Base-by-base conservation (phyloP, 2,113 vertebrate species). In the Leptocoma aspasia region DNA sequence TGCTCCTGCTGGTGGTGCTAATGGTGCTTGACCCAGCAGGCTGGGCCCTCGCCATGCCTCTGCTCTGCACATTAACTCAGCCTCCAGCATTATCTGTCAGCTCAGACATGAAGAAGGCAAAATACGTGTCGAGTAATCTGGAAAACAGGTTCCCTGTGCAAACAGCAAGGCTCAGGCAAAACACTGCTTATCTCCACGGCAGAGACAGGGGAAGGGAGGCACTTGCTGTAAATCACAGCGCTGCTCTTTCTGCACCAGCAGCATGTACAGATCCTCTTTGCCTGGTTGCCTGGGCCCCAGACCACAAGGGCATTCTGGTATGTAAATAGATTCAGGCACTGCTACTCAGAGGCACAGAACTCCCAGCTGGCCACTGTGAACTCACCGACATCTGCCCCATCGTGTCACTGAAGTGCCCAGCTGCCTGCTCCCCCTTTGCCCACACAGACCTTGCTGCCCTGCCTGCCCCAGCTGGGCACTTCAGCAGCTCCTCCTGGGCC, bases 381-480 rank as follows among this genome's bases (percentile, higher is more conserved):
- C 41, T 39, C 86, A 24, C 45, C 6, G 9, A 13, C 2, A 3
- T 21, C 70, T 56, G 59, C 44, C 33, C 35, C 35, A 24, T 6
- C 0, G 0, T 13, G 15, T 3, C 1, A 3, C 69, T 4, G 1
- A 31, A 35, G 65, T 7, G 37, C 35, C 47, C 39, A 13, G 52
- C 47, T 56, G 60, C 47, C 47, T 9, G 52, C 12, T 22, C 4
- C 30, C 23, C 23, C 35, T 27, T 85, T 4, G 2, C 57, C n/a
- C 53, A 33, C 50, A 14, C 53, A 44, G 60, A 70, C 30, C 65
- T 26, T 1, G 0, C 30, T 12, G 18, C 59, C 39, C 59, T 56
- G 61, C 33, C 37, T 21, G 26, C 33, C 37, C 50, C 59, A 69
- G 68, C 13, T 1, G 0, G 54, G 63, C 7, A 1, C 22, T 27